phyloP scores from a whole-genome alignment of 2,888 invertebrate species.

The Gandaritis pyraliata region DNA sequence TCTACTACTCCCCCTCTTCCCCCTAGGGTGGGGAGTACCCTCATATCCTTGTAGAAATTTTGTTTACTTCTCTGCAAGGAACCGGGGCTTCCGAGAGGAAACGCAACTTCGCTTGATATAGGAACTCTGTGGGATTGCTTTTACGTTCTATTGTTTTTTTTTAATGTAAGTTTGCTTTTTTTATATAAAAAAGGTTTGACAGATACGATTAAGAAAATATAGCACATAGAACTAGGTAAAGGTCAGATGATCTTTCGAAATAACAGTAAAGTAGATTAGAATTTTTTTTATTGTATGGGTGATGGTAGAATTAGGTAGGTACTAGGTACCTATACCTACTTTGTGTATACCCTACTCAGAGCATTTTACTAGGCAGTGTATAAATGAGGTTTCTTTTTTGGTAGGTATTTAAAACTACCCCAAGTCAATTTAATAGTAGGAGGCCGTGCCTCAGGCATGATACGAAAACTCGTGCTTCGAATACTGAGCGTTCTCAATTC shows the following conservation, averaged over 20 bases:
- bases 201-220: no score
- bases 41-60: constrained; percentile 83
- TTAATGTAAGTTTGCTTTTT: no score
- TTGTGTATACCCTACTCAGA: no score
- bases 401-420: constrained; percentile 35
- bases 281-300: no score
- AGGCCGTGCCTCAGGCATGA: constrained; percentile 56
- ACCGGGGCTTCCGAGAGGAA: constrained; percentile 63
- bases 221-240: no score
- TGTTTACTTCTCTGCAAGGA: constrained; percentile 83
- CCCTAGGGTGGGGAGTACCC: constrained; percentile 52
- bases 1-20: constrained; percentile 37
- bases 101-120: constrained; percentile 65
- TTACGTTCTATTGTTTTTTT: constrained; percentile 43
- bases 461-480: constrained; percentile 78
- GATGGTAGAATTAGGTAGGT: no score
- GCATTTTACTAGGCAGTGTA: no score
- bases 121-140: constrained; percentile 68
- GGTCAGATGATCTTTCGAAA: no score
- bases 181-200: no score
- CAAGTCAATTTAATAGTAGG: constrained; percentile 56
- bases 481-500: constrained; percentile 77
- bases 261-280: no score
- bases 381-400: neutral
- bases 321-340: no score